Evolutionary conservation across 2,888 invertebrate species (phyloP), one percentile per base, ranked within the genome.

Genomic region (Seira musarum): DNA sequence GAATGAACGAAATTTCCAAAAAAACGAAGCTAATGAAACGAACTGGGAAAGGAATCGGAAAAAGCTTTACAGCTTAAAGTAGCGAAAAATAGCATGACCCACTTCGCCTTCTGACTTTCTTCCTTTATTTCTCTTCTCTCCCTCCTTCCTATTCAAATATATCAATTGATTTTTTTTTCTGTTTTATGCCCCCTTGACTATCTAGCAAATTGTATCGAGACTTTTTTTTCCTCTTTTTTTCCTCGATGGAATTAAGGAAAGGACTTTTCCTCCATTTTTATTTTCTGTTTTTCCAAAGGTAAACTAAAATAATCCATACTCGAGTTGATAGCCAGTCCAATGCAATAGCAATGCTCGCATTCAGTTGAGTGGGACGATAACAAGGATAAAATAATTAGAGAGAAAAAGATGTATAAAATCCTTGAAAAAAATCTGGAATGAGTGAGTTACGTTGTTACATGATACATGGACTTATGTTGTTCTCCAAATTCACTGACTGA

Each of bases 1-100:
- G 80, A 75, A 80, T 80, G 80, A 80, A 80, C 74, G 61, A 71
- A 80, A 60, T 74, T 79, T 75, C 66, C 70, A 61, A 70, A n/a
- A n/a, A 74, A 74, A 57, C 40, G 61, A 79, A 65, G 57, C 80
- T 80, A 80, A 80, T 80, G 75, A 80, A 80, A 80, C 80, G 46
- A 73, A 61, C 21, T 49, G 35, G 63, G 66, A 60, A 66, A 60
- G 57, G 57, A 71, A 77, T 65, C 65, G 72, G 71, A 67, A 78
- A 60, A 21, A 71, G 71, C 78, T 78, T 71, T 66, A 21, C 53
- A 24, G 22, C 61, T 64, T 60, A 67, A 66, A 53, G 70, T 53
- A 63, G 53, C 53, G 60, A 60, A n/a, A 49, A 19, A 21, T 60
- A 60, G 72, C 49, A 72, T 78, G 78, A 40, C 78, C 78, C 78